A percentile compares a stretch with the other conserved stretches of the same genome.
phyloP scores from a whole-genome alignment of 2,113 vertebrate species.

The Meriones unguiculatus region DNA sequence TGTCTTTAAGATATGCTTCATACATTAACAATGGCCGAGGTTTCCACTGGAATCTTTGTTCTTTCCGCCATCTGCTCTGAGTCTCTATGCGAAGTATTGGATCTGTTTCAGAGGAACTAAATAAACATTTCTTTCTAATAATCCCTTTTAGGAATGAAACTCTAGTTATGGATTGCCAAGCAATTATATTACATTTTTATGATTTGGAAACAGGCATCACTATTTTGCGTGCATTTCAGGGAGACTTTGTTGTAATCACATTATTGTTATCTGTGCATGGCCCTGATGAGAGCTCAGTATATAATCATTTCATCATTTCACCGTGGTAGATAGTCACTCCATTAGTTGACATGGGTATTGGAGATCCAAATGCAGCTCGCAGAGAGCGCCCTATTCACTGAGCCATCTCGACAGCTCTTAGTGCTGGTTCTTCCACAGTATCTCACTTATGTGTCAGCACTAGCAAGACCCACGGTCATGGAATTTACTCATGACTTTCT shows the following conservation, averaged over 20 bases:
- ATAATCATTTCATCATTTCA: neutral
- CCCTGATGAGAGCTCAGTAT: neutral
- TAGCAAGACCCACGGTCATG: neutral
- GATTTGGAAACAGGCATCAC: neutral
- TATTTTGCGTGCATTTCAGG: neutral
- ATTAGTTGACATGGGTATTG: neutral
- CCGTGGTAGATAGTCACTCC: neutral
- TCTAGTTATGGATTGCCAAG: neutral
- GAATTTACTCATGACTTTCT: neutral
- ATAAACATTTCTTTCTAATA: neutral
- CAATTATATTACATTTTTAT: neutral
- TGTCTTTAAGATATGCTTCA: conserved; percentile 60
- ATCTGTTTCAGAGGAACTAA: conserved; percentile 36
- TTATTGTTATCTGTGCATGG: neutral
- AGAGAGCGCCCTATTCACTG: neutral
- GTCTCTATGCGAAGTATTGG: neutral
- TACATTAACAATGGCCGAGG: conserved; percentile 70
- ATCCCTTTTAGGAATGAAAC: conserved; percentile 1
- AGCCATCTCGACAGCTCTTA: neutral
- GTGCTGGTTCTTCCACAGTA: neutral
- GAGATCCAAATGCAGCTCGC: neutral
- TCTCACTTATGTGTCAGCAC: neutral
- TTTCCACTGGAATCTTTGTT: conserved; percentile 75
- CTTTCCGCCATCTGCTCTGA: conserved; percentile 56
- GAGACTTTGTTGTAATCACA: neutral